Conservation (phyloP, 2,888 invertebrate species). For the Exephanes ischioxanthus region DNA sequence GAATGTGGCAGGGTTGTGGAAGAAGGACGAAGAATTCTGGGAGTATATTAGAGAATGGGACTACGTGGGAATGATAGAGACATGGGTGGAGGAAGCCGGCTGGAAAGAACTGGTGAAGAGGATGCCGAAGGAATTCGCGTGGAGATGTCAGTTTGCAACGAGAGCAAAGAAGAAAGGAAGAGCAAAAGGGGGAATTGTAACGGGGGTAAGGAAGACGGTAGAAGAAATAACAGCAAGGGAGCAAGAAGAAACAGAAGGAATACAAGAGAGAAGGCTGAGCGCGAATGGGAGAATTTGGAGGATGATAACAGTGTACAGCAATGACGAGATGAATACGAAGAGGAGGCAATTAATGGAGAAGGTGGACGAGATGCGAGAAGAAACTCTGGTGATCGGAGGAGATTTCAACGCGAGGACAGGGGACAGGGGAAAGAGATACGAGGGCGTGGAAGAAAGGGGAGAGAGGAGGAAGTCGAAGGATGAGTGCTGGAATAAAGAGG, state of each 20-base stretch:
- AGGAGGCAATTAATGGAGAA: not conserved
- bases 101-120: not conserved
- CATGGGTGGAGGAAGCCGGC: conserved; percentile 40
- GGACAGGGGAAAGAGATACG: not conserved
- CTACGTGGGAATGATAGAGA: conserved; percentile 7
- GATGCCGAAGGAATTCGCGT: conserved; percentile 8
- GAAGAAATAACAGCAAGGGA: not conserved
- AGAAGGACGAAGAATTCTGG: conserved; percentile 37
- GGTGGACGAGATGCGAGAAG: not conserved
- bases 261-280: not conserved
- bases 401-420: conserved; percentile 18
- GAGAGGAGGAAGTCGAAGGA: conserved; percentile 1
- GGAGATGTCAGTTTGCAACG: conserved; percentile 8
- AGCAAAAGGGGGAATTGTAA: conserved; percentile 17
- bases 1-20: conserved; percentile 34
- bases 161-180: conserved; percentile 23
- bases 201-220: not conserved
- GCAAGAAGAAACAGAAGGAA: not conserved
- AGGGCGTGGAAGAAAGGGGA: not conserved
- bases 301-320: not conserved
- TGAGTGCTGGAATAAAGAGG: not conserved
- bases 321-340: conserved; percentile 16
- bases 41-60: conserved; percentile 18
- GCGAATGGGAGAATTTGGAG: not conserved
- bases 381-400: not conserved